Evolutionary conservation across 1,140 invertebrate genomes (phyloP), one percentile per base, ranked within the genome.

Genomic region (Brachionus calyciflorus): DNA sequence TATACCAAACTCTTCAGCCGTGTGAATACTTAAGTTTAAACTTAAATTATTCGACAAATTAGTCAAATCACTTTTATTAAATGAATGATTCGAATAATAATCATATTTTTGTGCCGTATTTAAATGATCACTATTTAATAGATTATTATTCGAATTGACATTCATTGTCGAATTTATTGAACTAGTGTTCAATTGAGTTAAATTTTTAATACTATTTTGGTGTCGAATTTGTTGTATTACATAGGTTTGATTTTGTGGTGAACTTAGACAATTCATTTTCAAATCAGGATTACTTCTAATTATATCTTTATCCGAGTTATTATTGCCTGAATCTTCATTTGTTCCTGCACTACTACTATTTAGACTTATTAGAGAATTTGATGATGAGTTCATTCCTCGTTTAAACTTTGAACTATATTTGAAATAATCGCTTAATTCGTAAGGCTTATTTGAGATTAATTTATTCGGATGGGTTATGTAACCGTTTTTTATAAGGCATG

Each of bases 281-380:
- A 73, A 40, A 33, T 73, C 69, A 10, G 69, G 69, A 73, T 73
- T 73, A 41, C 69, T 73, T 37, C 33, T 30, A 4, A 55, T 55
- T 30, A 73, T 19, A 17, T 73, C 69, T 73, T 55, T 49, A 26
- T 73, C 69, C 24, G 69, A 73, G 17, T 73, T 55, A 19, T 41
- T 65, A 28, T 65, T 65, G 14, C 60, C 60, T 14, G 46, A 49
- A 12, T 55, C 46, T 28, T 73, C 69, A 24, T 73, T 73, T 5
- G 69, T 73, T 12, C 51, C 69, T 28, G 46, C 69, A 51, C 69
- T 73, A 28, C 69, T 73, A 33, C 69, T 73, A 49, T 73, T 73
- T 28, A 73, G 24, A 10, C 69, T 73, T 9, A 73, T 49, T 21
- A 73, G 26, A 24, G 69, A 73, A 33, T 73, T 73, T n/a, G 69